Conservation (phyloP, 1,140 invertebrate species). For the Vanessa tameamea region DNA sequence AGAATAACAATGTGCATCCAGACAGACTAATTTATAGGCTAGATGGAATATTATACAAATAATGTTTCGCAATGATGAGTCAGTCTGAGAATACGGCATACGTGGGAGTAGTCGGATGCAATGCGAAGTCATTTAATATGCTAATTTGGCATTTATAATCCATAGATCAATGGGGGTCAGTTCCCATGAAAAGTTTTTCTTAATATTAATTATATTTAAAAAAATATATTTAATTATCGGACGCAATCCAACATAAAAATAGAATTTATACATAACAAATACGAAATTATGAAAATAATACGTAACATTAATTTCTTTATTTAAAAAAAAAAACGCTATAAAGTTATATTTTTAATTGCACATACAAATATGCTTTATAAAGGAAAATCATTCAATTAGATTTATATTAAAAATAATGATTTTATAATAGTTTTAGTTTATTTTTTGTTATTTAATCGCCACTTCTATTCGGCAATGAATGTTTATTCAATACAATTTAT, state of each 20-base stretch:
- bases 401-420: too few species aligned
- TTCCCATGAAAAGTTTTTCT: constrained; percentile 18
- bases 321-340: too few species aligned
- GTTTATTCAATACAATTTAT: constrained; percentile 49
- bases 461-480: constrained; percentile 26
- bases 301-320: too few species aligned
- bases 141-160: constrained; percentile 48
- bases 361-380: too few species aligned
- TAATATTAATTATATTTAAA: neutral
- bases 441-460: constrained; percentile 4
- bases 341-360: too few species aligned
- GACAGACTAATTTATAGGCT: constrained; percentile 34
- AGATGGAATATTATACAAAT: constrained; percentile 36
- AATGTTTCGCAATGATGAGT: constrained; percentile 58
- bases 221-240: neutral
- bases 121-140: constrained; percentile 48
- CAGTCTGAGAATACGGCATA: constrained; percentile 45
- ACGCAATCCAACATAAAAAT: neutral
- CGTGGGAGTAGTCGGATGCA: constrained; percentile 45
- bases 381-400: too few species aligned
- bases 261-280: neutral
- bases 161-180: constrained; percentile 40
- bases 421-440: neutral
- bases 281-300: too few species aligned
- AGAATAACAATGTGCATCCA: constrained; percentile 37